These are phyloP conservation scores for Melinaea marsaeus DNA, from an alignment of 2,888 invertebrate species.

Conservation along the genomic window DNA sequence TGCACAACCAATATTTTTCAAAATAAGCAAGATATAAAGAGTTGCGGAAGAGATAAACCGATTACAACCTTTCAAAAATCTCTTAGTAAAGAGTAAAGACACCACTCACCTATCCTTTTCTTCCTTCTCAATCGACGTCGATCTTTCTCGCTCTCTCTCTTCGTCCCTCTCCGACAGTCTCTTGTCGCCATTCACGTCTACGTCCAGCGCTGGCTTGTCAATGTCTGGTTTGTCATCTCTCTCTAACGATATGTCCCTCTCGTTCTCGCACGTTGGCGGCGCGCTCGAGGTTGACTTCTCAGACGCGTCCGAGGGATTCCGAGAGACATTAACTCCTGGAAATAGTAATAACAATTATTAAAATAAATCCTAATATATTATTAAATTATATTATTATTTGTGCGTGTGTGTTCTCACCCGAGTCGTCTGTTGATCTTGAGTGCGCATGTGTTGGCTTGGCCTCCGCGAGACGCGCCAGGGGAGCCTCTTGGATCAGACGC, in stretches of 20 bases:
- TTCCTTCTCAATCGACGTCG: conserved; percentile 36
- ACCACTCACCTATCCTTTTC: conserved; percentile 26
- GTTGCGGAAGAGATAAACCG: no score
- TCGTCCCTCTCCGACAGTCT: conserved; percentile 32
- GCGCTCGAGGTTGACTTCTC: conserved; percentile 45
- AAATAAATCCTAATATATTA: no score
- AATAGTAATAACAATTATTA: conserved; percentile 1
- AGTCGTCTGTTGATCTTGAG: conserved; percentile 55
- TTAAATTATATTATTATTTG: no score
- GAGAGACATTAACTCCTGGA: conserved; percentile 62
- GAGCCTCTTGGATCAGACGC: conserved; percentile 63
- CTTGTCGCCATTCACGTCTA: conserved; percentile 38
- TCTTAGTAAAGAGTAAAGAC: no score
- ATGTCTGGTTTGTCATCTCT: conserved; percentile 23
- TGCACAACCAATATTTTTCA: no score
- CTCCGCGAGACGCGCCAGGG: conserved; percentile 61
- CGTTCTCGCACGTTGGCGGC: conserved; percentile 30
- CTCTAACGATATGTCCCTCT: conserved; percentile 23
- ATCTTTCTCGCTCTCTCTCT: conserved; percentile 32
- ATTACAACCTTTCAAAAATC: no score
- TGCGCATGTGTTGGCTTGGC: conserved; percentile 52
- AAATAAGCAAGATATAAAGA: no score
- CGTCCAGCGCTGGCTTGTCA: conserved; percentile 33
- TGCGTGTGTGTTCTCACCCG: conserved; percentile 42
- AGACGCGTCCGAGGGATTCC: conserved; percentile 70